Conservation (phyloP, 2,888 invertebrate species). For the Lumbricus terrestris region DNA sequence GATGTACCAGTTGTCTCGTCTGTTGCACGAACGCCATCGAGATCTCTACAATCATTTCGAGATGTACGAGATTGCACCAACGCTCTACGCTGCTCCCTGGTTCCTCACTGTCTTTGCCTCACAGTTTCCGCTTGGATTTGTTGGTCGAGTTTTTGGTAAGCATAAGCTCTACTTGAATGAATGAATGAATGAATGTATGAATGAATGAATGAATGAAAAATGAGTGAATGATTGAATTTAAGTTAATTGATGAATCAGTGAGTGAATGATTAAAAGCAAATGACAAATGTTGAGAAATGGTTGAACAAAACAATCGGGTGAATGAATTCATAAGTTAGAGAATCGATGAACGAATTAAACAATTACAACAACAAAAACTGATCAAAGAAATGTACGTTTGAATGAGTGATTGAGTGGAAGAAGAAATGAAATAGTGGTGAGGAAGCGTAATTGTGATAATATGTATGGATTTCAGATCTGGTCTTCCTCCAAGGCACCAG, state of each 20-base stretch:
- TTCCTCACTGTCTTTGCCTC: slow-evolving; percentile 92
- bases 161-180: slow-evolving; percentile 12
- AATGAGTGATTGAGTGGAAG: not conserved
- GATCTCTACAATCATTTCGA: slow-evolving; percentile 81
- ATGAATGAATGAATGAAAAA: not conserved
- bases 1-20: slow-evolving; percentile 87
- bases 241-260: not conserved
- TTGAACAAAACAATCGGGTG: not conserved
- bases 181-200: not conserved
- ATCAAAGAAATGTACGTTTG: too few relatives aligned
- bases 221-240: not conserved
- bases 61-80: slow-evolving; percentile 83
- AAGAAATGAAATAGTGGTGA: not conserved
- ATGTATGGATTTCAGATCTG: slow-evolving; percentile 69
- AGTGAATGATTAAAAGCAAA: too few relatives aligned
- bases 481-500: slow-evolving; percentile 86
- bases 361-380: too few relatives aligned
- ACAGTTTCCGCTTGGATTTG: slow-evolving; percentile 92
- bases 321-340: not conserved
- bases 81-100: slow-evolving; percentile 95
- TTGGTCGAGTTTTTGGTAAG: slow-evolving; percentile 85
- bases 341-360: not conserved
- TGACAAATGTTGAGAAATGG: too few relatives aligned
- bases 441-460: not conserved
- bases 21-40: slow-evolving; percentile 75